phyloP scores from a whole-genome alignment of 2,797 vertebrate species.

The Todus mexicanus region DNA sequence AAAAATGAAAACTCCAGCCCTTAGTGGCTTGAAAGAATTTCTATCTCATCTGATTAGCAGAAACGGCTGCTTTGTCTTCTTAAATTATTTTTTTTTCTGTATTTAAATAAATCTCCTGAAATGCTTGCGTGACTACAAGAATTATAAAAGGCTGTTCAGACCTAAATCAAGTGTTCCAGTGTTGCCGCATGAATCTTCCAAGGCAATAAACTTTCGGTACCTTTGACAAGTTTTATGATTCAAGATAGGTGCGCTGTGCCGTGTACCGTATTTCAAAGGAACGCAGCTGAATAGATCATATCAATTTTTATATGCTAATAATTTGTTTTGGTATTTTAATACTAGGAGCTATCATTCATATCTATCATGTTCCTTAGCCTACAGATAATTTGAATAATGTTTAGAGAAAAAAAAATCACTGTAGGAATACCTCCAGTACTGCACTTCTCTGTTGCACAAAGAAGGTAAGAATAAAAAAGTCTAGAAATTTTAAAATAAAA shows the following conservation, averaged over 20 bases:
- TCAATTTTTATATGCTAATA: slow-evolving; percentile 57
- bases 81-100: slow-evolving; percentile 20
- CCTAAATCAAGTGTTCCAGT: slow-evolving; percentile 47
- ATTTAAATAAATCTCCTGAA: slow-evolving; percentile 36
- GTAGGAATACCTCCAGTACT: neutral
- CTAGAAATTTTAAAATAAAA: neutral
- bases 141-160: slow-evolving; percentile 28
- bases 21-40: slow-evolving; percentile 17
- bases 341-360: slow-evolving; percentile 20
- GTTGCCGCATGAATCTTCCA: slow-evolving; percentile 42
- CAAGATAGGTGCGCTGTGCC: slow-evolving; percentile 11
- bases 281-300: slow-evolving; percentile 37
- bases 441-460: neutral
- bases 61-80: slow-evolving; percentile 25
- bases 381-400: neutral
- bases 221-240: slow-evolving; percentile 57
- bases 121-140: neutral
- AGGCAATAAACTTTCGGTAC: slow-evolving; percentile 54
- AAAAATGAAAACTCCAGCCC: neutral
- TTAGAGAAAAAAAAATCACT: neutral
- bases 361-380: neutral
- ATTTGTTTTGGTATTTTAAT: slow-evolving; percentile 55
- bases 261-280: slow-evolving; percentile 33
- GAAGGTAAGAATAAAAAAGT: neutral
- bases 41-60: slow-evolving; percentile 32